These are phyloP conservation scores for Chelidonichthys spinosus DNA, from an alignment of 2,797 vertebrate species.

Conservation along the genomic window DNA sequence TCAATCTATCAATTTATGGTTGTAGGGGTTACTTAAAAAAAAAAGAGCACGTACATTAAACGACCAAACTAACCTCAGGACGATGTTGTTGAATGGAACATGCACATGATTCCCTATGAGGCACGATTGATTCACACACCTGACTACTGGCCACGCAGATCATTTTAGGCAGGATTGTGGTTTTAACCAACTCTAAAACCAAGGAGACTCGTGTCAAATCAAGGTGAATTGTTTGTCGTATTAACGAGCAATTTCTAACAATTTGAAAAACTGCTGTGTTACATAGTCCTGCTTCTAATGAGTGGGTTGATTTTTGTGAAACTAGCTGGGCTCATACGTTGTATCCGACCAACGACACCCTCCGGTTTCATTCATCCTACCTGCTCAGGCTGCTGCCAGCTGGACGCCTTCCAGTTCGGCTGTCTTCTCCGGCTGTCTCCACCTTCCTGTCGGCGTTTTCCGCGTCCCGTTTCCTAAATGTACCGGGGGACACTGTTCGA, in stretches of 20 bases:
- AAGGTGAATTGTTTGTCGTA: neutral
- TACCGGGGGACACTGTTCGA: conserved; percentile 12
- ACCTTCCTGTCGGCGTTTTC: conserved; percentile 6
- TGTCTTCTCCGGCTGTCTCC: conserved; percentile 17
- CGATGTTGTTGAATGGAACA: neutral
- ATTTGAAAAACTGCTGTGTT: fast-evolving
- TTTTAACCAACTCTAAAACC: neutral
- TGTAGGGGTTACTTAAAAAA: neutral
- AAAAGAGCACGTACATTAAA: fast-evolving
- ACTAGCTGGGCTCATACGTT: neutral
- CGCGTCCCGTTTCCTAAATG: conserved; percentile 23
- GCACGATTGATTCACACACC: neutral
- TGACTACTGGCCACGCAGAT: neutral
- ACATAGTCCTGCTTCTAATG: fast-evolving
- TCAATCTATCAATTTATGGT: conserved; percentile 16
- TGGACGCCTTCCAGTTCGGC: conserved; percentile 38
- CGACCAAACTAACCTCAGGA: neutral
- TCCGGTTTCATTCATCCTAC: conserved; percentile 52
- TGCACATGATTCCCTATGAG: neutral
- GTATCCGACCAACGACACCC: neutral
- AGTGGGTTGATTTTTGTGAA: neutral
- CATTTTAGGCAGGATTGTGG: too few relatives aligned
- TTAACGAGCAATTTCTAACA: neutral
- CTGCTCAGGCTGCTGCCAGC: conserved; percentile 53
- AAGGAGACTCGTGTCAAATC: neutral